These are phyloP conservation scores for Meteorus sp. DNA, from an alignment of 1,140 invertebrate species.

Conservation along the genomic window DNA sequence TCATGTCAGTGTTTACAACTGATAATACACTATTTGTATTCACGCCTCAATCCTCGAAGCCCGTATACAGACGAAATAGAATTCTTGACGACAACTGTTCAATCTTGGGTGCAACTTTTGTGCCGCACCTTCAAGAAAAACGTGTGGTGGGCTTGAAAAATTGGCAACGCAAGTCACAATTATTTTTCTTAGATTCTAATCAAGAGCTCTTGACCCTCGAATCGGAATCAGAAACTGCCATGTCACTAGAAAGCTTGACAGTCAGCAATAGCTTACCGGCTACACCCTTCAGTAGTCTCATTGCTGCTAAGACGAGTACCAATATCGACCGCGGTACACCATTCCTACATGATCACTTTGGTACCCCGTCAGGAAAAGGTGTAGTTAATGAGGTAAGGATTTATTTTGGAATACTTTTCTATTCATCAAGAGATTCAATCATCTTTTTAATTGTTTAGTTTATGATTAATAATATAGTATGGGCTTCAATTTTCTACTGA, in stretches of 20 bases:
- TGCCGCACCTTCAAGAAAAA: slow-evolving; percentile 57
- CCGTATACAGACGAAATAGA: slow-evolving; percentile 58
- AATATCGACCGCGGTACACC: slow-evolving; percentile 35
- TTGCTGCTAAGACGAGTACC: slow-evolving; percentile 42
- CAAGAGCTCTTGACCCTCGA: slow-evolving; percentile 60
- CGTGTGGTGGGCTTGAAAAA: slow-evolving; percentile 47
- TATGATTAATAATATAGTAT: too few species aligned
- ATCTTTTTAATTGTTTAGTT: too few species aligned
- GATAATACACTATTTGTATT: slow-evolving; percentile 68
- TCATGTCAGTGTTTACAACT: slow-evolving; percentile 68
- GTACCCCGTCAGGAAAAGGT: slow-evolving; percentile 38
- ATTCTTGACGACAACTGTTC: slow-evolving; percentile 52
- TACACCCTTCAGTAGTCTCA: slow-evolving; percentile 47
- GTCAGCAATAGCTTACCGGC: slow-evolving; percentile 38
- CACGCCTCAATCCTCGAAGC: slow-evolving; percentile 60
- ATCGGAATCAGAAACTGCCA: slow-evolving; percentile 45
- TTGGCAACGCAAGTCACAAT: slow-evolving; percentile 64
- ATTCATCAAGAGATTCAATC: slow-evolving; percentile 3
- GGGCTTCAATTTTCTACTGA: too few species aligned
- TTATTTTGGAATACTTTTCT: background rate
- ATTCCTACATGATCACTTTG: slow-evolving; percentile 45
- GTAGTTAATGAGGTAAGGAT: slow-evolving; percentile 47
- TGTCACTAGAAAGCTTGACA: slow-evolving; percentile 43
- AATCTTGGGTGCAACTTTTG: slow-evolving; percentile 59
- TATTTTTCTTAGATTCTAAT: slow-evolving; percentile 63